A percentile compares a stretch with the other conserved stretches of the same genome.
phyloP scores from a whole-genome alignment of 2,888 invertebrate genomes.

The Gisinianus flammeolus region DNA sequence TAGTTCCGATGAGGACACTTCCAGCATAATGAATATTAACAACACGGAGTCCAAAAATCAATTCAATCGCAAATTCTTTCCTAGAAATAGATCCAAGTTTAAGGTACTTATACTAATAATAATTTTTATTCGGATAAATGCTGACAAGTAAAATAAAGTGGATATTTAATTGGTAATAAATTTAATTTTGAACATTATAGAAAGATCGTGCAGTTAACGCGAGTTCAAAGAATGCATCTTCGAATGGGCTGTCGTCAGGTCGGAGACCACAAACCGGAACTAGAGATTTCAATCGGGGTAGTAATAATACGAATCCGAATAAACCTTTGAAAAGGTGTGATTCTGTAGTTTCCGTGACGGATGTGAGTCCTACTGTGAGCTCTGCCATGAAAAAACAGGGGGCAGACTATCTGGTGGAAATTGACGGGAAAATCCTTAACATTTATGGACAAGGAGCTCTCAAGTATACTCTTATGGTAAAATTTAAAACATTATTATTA shows the following conservation, averaged over 20 bases:
- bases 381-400: conserved; percentile 64
- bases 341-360: conserved; percentile 30
- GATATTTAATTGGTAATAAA: not conserved
- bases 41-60: conserved; percentile 3
- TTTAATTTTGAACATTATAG: not conserved
- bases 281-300: not conserved
- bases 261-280: conserved; percentile 36
- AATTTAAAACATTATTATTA: not conserved
- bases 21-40: conserved; percentile 41
- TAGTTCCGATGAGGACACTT: conserved; percentile 46
- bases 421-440: conserved; percentile 80
- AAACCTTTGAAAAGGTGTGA: conserved; percentile 32
- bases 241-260: not conserved
- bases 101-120: conserved; percentile 19
- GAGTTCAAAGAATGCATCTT: not conserved
- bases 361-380: conserved; percentile 9
- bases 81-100: conserved; percentile 20
- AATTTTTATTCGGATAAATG: not conserved
- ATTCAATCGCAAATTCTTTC: conserved; percentile 23
- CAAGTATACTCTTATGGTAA: conserved; percentile 57
- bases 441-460: conserved; percentile 88
- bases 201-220: not conserved
- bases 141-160: not conserved
- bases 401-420: conserved; percentile 88
- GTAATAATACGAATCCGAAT: not conserved